Percentiles rank a stretch among this genome's conserved stretches.
Evolutionary conservation across 2,888 invertebrate species (phyloP).

Genomic region (Seira sanloemensis): DNA sequence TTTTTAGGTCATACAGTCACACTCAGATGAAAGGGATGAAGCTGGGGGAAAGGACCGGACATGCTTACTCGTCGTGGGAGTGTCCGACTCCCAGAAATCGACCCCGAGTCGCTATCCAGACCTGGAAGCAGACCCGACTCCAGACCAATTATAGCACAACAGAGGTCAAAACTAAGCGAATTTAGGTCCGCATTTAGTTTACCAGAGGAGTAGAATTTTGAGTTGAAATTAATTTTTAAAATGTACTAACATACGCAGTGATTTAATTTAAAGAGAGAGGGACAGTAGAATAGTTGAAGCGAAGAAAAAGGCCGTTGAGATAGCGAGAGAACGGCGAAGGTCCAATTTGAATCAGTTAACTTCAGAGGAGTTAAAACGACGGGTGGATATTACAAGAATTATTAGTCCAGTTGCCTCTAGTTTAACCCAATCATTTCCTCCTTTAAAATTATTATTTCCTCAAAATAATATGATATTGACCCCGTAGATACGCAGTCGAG

Average conservation of each 20-base stretch:
- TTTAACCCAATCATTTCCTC: not conserved
- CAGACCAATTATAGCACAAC: not conserved
- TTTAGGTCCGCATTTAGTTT: not conserved
- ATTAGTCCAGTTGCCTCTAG: no score
- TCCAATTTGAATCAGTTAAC: conserved; percentile 20
- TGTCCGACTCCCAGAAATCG: conserved; percentile 30
- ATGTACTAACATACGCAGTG: not conserved
- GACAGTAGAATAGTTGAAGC: conserved; percentile 30
- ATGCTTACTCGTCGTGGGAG: not conserved
- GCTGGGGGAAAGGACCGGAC: not conserved
- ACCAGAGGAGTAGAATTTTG: not conserved
- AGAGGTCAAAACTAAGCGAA: not conserved
- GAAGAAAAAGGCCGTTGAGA: conserved; percentile 34
- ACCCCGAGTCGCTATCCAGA: conserved; percentile 2
- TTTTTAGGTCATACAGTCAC: not conserved
- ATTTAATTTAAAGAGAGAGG: conserved; percentile 23
- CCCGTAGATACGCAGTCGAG: not conserved
- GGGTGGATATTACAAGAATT: conserved; percentile 18
- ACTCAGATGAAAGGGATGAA: conserved; percentile 1
- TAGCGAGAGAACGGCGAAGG: conserved; percentile 34
- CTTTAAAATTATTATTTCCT: not conserved
- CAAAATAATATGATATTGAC: not conserved
- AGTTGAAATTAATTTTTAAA: not conserved
- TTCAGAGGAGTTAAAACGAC: conserved; percentile 21
- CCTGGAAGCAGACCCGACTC: not conserved